Percentiles rank a stretch among this genome's conserved stretches.
Conservation (phyloP, 92 coral and sea anemone species). For the Umimayanthus kanabou region DNA sequence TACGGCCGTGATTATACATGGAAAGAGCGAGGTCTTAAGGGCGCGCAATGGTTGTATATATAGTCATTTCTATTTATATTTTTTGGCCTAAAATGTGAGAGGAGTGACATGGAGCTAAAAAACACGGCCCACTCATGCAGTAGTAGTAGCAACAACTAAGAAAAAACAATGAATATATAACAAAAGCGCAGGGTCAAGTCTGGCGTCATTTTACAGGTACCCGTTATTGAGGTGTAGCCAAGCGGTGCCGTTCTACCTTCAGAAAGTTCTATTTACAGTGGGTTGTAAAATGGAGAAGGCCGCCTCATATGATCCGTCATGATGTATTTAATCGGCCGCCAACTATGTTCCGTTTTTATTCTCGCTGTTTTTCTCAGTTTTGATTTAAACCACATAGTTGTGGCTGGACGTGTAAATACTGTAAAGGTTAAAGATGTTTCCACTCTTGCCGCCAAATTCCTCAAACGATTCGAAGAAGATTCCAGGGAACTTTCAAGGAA, state of each 20-base stretch:
- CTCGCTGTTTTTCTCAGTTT: slow-evolving; percentile 4
- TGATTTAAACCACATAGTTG: background rate
- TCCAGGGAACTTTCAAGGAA: slow-evolving; percentile 54
- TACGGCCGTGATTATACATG: background rate
- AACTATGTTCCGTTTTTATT: slow-evolving; percentile 9
- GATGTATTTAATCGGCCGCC: slow-evolving; percentile 11
- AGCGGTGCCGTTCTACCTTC: background rate
- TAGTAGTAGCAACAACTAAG: background rate
- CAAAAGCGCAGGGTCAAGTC: background rate
- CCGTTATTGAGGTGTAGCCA: background rate
- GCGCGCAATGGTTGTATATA: background rate
- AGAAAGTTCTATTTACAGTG: slow-evolving; percentile 1
- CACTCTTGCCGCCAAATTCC: slow-evolving; percentile 66
- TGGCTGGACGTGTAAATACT: slow-evolving; percentile 5
- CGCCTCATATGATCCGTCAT: background rate
- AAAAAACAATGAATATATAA: slow-evolving; percentile 13
- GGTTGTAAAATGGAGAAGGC: background rate
- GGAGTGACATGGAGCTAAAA: slow-evolving; percentile 2
- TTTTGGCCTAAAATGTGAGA: background rate
- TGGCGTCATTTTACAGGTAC: slow-evolving; percentile 39
- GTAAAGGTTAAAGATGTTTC: slow-evolving; percentile 57
- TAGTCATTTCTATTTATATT: background rate
- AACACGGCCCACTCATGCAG: background rate
- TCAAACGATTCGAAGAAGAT: slow-evolving; percentile 60
- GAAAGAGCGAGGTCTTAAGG: background rate